phyloP scores from a whole-genome alignment of 2,113 vertebrate species.

The Tenrec ecaudatus region DNA sequence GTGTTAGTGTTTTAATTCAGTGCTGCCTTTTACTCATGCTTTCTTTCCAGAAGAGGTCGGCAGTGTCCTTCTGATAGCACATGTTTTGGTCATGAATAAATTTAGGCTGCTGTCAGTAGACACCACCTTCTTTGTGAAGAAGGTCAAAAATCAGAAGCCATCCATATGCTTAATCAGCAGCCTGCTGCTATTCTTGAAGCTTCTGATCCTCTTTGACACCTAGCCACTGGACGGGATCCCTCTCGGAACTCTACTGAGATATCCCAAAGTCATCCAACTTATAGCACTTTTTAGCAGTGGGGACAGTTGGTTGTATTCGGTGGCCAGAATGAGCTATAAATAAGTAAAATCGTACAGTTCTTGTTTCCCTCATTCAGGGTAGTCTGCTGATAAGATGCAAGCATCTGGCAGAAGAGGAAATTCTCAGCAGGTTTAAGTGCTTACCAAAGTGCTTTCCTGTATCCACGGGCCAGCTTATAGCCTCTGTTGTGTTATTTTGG shows the following conservation, averaged over 20 bases:
- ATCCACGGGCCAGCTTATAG: constrained; percentile 61
- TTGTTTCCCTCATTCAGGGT: constrained; percentile 37
- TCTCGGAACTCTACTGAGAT: neutral
- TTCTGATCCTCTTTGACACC: constrained; percentile 66
- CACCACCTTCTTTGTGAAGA: constrained; percentile 71
- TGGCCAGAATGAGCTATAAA: constrained; percentile 67
- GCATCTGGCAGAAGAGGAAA: constrained; percentile 70
- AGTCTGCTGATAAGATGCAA: constrained; percentile 49
- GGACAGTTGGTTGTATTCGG: constrained; percentile 60
- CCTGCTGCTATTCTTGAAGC: constrained; percentile 54
- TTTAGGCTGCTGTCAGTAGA: constrained; percentile 69
- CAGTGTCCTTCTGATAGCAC: constrained; percentile 3
- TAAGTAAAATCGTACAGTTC: constrained; percentile 56
- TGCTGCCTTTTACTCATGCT: constrained; percentile 49
- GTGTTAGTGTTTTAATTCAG: constrained; percentile 53
- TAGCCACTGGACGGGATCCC: constrained; percentile 37
- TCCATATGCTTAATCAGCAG: constrained; percentile 25
- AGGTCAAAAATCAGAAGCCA: constrained; percentile 56
- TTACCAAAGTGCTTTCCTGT: constrained; percentile 71
- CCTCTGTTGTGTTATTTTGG: constrained; percentile 65
- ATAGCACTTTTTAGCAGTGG: constrained; percentile 6
- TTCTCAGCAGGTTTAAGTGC: constrained; percentile 70
- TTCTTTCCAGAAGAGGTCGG: constrained; percentile 73
- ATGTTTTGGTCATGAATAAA: constrained; percentile 41
- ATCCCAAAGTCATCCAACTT: constrained; percentile 65